Evolutionary conservation across 2,113 vertebrate species (phyloP).

Genomic region (Esox niger): DNA sequence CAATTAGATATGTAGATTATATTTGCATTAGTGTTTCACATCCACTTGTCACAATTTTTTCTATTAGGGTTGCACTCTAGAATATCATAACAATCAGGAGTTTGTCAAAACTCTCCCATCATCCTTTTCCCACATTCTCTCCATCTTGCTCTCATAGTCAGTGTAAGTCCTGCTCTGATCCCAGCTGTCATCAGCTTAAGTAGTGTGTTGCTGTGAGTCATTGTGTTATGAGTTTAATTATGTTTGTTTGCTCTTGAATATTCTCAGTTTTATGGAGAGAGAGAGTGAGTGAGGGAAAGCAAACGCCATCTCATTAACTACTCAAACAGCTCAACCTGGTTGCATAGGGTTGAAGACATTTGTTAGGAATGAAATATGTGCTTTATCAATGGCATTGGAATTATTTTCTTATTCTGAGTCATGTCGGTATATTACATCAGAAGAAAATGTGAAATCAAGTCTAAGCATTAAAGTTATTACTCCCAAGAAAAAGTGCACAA

Average conservation of each 20-base stretch:
- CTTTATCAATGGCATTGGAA: neutral
- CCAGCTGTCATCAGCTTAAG: conserved; percentile 43
- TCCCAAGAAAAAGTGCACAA: neutral
- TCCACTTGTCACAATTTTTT: too few species aligned
- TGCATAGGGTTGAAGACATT: neutral
- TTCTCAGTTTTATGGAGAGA: conserved; percentile 20
- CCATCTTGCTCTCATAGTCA: conserved; percentile 27
- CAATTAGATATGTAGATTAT: too few species aligned
- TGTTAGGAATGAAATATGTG: neutral
- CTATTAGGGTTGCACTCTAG: too few species aligned
- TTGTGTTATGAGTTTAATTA: conserved; percentile 21
- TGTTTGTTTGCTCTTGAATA: conserved; percentile 33
- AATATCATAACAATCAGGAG: too few species aligned
- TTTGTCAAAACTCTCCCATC: conserved; percentile 11
- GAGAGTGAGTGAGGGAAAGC: neutral
- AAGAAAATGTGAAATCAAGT: neutral
- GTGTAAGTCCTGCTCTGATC: conserved; percentile 42
- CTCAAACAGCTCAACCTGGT: neutral
- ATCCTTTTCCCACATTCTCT: conserved; percentile 10
- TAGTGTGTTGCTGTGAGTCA: conserved; percentile 31
- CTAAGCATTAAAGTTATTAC: neutral
- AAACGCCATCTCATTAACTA: conserved; percentile 14
- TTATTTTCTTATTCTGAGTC: neutral
- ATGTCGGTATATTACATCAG: neutral
- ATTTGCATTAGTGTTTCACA: too few species aligned